Base-by-base conservation (phyloP, 2,113 vertebrate species). In the Procavia capensis region DNA sequence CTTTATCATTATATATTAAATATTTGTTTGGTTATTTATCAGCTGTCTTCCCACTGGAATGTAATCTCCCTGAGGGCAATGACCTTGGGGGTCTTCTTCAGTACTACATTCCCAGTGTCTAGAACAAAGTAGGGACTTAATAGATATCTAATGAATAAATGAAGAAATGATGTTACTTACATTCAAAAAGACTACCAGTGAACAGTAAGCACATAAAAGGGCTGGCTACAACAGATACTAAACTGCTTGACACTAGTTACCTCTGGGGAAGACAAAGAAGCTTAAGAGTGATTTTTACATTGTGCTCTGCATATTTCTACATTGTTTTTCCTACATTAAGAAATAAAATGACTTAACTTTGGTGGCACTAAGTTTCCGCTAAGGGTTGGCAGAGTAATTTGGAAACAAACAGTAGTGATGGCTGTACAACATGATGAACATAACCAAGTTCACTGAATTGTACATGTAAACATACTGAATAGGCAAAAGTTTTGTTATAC, bases 251-350 rank as follows among this genome's bases (percentile, higher is more conserved):
- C 16, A 74, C 22, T 64, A 31, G 57, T 61, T 86, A 92, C 39
- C 25, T 81, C 36, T 50, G 39, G 29, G 41, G 34, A 93, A 17
- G 22, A 72, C 27, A 95, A 93, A 86, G 82, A 88, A 91, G 17
- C 34, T 72, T 72, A 87, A 70, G 36, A 36, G 22, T 20, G 47
- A 86, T 43, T 90, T 93, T 70, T n/a, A 86, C 22, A 84, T 78
- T 94, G 92, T 36, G 45, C 36, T 88, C 31, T 72, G 36, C 36
- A 86, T 79, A 85, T 70, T 79, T 70, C 54, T 87, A 13, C 22
- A 61, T 54, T 88, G 81, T 91, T 72, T 94, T 85, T 95, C 68
- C 85, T 86, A 70, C n/a, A 24, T 63, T 72, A 64, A 68, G n/a
- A n/a, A n/a, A 68, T 13, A n/a, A 10, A 68, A 68, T 13, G n/a